Evolutionary conservation across 2,797 vertebrate species (phyloP), one percentile per base, ranked within the genome.

Genomic region (Sciurus vulgaris): DNA sequence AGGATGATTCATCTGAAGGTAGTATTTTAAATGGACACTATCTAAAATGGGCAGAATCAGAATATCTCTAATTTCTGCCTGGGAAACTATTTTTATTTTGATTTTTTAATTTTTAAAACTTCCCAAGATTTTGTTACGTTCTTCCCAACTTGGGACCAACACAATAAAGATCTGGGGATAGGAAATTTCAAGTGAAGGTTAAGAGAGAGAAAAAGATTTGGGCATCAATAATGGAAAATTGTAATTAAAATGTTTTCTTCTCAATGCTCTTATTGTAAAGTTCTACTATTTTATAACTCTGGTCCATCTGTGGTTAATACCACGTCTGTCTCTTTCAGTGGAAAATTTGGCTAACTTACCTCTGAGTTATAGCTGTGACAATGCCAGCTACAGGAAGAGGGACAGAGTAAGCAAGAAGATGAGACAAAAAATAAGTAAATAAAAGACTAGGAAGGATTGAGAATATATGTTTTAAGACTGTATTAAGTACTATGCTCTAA

Each of bases 41-140:
- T 77, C 7, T 67, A 79, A 77, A 90, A 77, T n/a, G n/a, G n/a
- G 7, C 7, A 91, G 35, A 94, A 74, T 47, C 12, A 73, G 54
- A 78, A 9, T 69, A 49, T 44, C 14, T 92, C 35, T 63, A 72
- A 24, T 82, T 89, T 96, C 61, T 89, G 6, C 20, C 69, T 82
- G 12, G 35, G 44, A 89, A 81, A 74, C 9, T 41, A 3, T 59
- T 38, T 38, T 56, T 41, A 20, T 20, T 56, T 56, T 56, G 1
- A 2, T 69, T 54, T 65, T 35, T 79, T 82, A 85, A 72, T 79
- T 88, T 95, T 89, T 69, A 89, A 94, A 79, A 24, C 5, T 61
- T 4, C 44, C 38, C 20, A 70, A 92, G 24, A 38, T 82, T 82
- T 94, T 92, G 59, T 94, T 28, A 86, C 9, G 67, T 74, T 47